These are phyloP conservation scores for Volucella inanis DNA, from an alignment of 2,888 invertebrate species.

Conservation along the genomic window DNA sequence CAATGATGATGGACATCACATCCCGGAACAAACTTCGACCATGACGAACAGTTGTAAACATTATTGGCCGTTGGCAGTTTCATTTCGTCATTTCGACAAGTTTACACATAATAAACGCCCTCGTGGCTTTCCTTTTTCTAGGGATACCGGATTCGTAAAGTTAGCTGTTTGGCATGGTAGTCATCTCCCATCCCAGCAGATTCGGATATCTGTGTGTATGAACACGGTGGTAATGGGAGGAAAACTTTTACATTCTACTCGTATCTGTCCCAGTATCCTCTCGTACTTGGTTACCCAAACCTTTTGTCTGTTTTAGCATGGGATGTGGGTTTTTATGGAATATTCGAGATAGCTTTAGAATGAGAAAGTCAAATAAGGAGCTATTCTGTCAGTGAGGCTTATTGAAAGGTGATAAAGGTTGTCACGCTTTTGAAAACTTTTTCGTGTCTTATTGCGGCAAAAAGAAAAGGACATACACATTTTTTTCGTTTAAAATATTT, in stretches of 20 bases:
- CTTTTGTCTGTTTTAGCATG: not conserved
- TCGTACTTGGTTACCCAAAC: too few relatives aligned
- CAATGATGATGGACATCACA: not conserved
- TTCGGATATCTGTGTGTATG: not conserved
- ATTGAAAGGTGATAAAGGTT: constrained; percentile 12
- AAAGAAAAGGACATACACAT: too few relatives aligned
- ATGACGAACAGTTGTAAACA: constrained; percentile 47
- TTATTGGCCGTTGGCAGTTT: constrained; percentile 57
- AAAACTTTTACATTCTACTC: not conserved
- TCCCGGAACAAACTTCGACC: constrained; percentile 15
- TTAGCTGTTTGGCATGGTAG: constrained; percentile 12
- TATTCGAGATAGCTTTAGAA: constrained; percentile 1
- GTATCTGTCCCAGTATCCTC: too few relatives aligned
- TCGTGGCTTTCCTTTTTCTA: not conserved
- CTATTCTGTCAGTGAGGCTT: not conserved
- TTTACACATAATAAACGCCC: constrained; percentile 63
- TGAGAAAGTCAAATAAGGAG: not conserved
- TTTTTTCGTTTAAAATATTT: too few relatives aligned
- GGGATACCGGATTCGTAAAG: constrained; percentile 17
- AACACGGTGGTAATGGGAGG: not conserved
- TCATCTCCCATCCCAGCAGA: constrained; percentile 16
- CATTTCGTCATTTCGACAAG: constrained; percentile 33
- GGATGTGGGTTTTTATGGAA: constrained; percentile 15
- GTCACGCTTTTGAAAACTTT: not conserved
- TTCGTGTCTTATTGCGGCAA: not conserved